A percentile compares a stretch with the other conserved stretches of the same genome.
These are phyloP conservation scores for Erebia aethiops DNA, from an alignment of 2,888 invertebrate species.

Conservation along the genomic window DNA sequence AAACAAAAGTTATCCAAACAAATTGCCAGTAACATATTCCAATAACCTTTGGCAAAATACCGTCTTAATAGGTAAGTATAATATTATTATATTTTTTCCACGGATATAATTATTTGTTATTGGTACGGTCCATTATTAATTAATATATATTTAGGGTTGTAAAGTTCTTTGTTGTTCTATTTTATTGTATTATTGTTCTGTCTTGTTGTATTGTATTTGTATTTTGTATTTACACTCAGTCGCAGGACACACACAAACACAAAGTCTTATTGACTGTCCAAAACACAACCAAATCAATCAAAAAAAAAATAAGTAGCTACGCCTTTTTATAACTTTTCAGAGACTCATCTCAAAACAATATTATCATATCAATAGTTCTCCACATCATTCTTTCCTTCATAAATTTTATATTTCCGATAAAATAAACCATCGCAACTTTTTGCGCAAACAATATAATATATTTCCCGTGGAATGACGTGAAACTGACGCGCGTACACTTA, in stretches of 20 bases:
- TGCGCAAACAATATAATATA: conserved; percentile 23
- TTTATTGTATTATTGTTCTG: too few species aligned
- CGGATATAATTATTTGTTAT: too few species aligned
- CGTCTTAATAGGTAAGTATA: not conserved
- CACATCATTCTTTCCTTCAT: conserved; percentile 17
- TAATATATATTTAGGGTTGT: too few species aligned
- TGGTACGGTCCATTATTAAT: too few species aligned
- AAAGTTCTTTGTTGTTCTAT: too few species aligned
- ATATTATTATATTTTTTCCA: too few species aligned
- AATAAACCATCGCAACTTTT: conserved; percentile 24
- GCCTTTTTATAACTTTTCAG: not conserved
- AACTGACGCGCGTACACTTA: conserved; percentile 37
- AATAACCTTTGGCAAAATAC: not conserved
- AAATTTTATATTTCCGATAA: conserved; percentile 9
- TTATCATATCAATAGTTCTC: conserved; percentile 20
- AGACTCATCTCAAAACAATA: not conserved
- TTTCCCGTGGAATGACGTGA: conserved; percentile 32
- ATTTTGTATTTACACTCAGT: too few species aligned
- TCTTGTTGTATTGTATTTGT: too few species aligned
- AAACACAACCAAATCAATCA: not conserved
- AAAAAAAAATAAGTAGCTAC: too few species aligned
- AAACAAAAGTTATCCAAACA: not conserved
- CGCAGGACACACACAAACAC: too few species aligned
- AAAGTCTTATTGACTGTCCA: not conserved
- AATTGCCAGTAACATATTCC: not conserved